Evolutionary conservation across 2,797 vertebrate species (phyloP).

Genomic region (Chelidonichthys spinosus): DNA sequence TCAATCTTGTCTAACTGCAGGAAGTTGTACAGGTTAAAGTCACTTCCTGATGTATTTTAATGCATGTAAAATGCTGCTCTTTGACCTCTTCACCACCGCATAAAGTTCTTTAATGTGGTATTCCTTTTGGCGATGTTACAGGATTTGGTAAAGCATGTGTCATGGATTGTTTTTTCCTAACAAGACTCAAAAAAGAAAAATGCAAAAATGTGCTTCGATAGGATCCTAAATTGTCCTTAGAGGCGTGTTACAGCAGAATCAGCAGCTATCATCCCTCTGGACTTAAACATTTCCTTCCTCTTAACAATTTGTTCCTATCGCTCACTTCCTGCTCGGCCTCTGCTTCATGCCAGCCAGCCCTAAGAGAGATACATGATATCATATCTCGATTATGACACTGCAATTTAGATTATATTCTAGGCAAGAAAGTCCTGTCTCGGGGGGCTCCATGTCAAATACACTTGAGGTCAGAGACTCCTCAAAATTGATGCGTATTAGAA

Average conservation of each 20-base stretch:
- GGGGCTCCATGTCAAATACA: slow-evolving; percentile 37
- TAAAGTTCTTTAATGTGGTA: too few species aligned
- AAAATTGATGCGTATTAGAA: slow-evolving; percentile 28
- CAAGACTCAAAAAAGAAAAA: background rate
- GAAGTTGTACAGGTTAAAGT: too few species aligned
- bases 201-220: slow-evolving; percentile 34
- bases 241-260: slow-evolving; percentile 67
- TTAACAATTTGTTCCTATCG: slow-evolving; percentile 83
- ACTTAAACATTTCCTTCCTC: slow-evolving; percentile 87
- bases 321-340: slow-evolving; percentile 79
- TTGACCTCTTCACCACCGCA: too few species aligned
- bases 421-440: slow-evolving; percentile 51
- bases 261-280: slow-evolving; percentile 75
- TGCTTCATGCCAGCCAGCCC: slow-evolving; percentile 72
- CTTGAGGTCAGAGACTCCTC: slow-evolving; percentile 37
- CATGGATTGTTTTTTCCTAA: background rate
- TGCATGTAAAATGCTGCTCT: too few species aligned
- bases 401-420: slow-evolving; percentile 70
- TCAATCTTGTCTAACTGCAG: too few species aligned
- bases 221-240: slow-evolving; percentile 62
- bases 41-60: too few species aligned
- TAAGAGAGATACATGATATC: slow-evolving; percentile 73
- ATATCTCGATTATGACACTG: slow-evolving; percentile 77
- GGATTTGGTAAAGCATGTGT: background rate
- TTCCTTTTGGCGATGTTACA: background rate